Evolutionary conservation across 1,140 invertebrate species (phyloP).

Genomic region (Plectrocnemia conspersa): DNA sequence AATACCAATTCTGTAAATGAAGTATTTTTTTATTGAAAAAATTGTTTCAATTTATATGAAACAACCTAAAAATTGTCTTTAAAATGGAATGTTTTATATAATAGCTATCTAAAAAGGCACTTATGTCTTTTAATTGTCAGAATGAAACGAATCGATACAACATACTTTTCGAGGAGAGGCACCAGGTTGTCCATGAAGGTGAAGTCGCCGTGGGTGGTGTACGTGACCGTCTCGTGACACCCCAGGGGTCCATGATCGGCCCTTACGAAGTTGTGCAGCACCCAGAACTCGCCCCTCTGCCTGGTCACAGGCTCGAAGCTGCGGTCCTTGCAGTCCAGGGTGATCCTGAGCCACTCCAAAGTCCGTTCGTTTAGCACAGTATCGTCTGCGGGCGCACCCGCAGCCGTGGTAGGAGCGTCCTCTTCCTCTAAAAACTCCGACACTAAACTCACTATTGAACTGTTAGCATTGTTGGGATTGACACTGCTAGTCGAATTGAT

Average conservation of each 20-base stretch:
- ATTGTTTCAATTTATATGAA: too few relatives aligned
- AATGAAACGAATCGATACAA: too few relatives aligned
- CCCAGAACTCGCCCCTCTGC: slow-evolving; percentile 84
- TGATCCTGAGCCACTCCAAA: slow-evolving; percentile 39
- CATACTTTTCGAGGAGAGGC: slow-evolving; percentile 67
- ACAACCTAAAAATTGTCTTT: too few relatives aligned
- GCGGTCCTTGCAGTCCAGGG: slow-evolving; percentile 62
- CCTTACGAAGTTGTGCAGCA: slow-evolving; percentile 80
- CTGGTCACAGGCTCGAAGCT: slow-evolving; percentile 58
- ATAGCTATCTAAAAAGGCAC: too few relatives aligned
- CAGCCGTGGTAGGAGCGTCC: slow-evolving; percentile 41
- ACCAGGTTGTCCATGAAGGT: slow-evolving; percentile 87
- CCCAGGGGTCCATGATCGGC: slow-evolving; percentile 54
- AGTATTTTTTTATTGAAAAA: too few relatives aligned
- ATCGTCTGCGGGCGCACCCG: slow-evolving; percentile 40
- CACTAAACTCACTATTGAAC: not conserved
- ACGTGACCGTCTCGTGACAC: slow-evolving; percentile 84
- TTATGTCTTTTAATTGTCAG: too few relatives aligned
- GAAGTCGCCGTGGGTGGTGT: slow-evolving; percentile 87
- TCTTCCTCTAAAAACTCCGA: slow-evolving; percentile 42
- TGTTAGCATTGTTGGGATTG: not conserved
- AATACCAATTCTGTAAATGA: too few relatives aligned
- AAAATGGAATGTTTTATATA: too few relatives aligned
- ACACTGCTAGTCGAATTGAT: not conserved
- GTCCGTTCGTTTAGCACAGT: slow-evolving; percentile 42